Base-by-base conservation (phyloP, 2,888 invertebrate genomes). In the Drosophila kuntzei region DNA sequence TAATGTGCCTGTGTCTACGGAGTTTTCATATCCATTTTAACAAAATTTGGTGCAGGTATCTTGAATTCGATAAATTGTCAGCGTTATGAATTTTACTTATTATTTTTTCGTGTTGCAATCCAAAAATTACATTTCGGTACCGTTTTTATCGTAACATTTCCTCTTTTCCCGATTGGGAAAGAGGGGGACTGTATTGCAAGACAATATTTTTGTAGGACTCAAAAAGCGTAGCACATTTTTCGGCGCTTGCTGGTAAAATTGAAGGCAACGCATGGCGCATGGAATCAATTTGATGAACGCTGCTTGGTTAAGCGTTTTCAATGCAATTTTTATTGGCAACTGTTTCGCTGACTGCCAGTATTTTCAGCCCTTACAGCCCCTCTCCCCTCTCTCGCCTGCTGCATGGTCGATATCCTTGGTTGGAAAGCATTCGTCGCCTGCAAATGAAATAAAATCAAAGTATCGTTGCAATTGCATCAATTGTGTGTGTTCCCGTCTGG, bases 321-420 rank as follows among this genome's bases (percentile, higher is more conserved):
- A 87, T 86, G 87, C 85, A 89, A 71, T 89, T 89, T 86, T 86
- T 89, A 86, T 86, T 86, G 85, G 59, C 85, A 81, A 89, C 82
- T 81, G 81, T 84, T 87, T 79, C 79, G 69, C 57, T 54, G 74
- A 58, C 64, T 46, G 57, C 67, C 22, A 54, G 22, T 44, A 11
- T 32, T 25, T 53, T 29, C 25, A 50, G 37, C 54, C 54, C 37
- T 29, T 18, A 9, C 27, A 27, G 36, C 36, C 22, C 8, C 9
- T 9, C 4, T 3, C 14, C 22, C 16, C 14, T 7, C 12, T n/a
- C 12, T 12, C 20, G 8, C 34, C 20, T 3, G 1, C 27, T 22
- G 22, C n/a, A 11, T 14, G 16, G 27, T 20, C n/a, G 29, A 25
- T 47, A 36, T 47, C 37, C 46, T 29, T 57, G 46, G 36, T 6